A percentile compares a stretch with the other conserved stretches of the same genome.
These are phyloP conservation scores for Pheosia tremula DNA, from an alignment of 2,888 invertebrate species.

Conservation along the genomic window DNA sequence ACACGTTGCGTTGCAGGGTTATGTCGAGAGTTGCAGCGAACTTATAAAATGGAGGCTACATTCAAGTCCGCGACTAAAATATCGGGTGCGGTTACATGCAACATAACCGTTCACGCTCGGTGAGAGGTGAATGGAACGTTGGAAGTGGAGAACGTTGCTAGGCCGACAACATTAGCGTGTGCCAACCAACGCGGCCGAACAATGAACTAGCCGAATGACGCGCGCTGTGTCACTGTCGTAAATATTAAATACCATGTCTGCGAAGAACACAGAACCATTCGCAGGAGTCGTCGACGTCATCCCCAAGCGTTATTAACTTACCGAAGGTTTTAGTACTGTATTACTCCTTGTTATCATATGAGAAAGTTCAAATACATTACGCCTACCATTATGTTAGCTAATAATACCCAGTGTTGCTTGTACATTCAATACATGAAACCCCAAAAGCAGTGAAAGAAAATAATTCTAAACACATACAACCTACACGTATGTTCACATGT, in stretches of 20 bases:
- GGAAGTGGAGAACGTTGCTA: conserved; percentile 71
- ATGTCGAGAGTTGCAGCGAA: conserved; percentile 20
- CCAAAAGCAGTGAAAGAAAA: neutral
- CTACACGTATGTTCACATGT: neutral
- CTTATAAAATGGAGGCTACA: conserved; percentile 12
- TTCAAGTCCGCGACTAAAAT: conserved; percentile 24
- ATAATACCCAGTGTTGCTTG: too few species aligned
- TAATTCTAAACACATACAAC: neutral
- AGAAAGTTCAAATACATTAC: conserved; percentile 8
- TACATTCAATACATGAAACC: too few species aligned
- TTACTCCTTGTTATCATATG: conserved; percentile 8
- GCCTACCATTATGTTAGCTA: neutral
- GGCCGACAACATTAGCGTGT: conserved; percentile 77
- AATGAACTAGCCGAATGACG: conserved; percentile 78
- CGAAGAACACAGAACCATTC: conserved; percentile 23
- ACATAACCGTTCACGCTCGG: conserved; percentile 75
- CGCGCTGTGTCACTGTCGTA: conserved; percentile 54
- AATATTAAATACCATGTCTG: conserved; percentile 36
- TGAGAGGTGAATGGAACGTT: conserved; percentile 82
- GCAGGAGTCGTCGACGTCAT: conserved; percentile 29
- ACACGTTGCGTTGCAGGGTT: conserved; percentile 20
- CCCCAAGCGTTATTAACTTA: conserved; percentile 5
- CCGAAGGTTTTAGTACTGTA: conserved; percentile 5
- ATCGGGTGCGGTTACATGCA: conserved; percentile 49
- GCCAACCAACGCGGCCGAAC: conserved; percentile 79